Evolutionary conservation across 2,888 invertebrate genomes (phyloP).

Genomic region (Ptychoptera albimana): DNA sequence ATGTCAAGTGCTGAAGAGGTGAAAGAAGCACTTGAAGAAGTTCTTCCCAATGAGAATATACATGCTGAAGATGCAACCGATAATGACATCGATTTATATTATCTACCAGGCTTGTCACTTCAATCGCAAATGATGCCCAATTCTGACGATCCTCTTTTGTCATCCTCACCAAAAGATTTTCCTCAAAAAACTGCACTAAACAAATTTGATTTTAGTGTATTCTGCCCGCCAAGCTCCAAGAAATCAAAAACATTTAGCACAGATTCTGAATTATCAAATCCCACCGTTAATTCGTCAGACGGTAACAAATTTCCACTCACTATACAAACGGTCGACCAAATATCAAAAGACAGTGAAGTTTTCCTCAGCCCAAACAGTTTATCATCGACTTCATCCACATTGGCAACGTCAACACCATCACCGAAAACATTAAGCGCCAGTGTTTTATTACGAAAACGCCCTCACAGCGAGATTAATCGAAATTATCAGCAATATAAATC

Average conservation of each 20-base stretch:
- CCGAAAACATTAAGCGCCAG: constrained; percentile 27
- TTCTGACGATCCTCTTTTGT: constrained; percentile 69
- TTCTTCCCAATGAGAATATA: constrained; percentile 60
- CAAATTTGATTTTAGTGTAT: constrained; percentile 8
- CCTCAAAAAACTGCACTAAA: constrained; percentile 15
- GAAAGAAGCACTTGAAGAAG: constrained; percentile 72
- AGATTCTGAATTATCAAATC: constrained; percentile 18
- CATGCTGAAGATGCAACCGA: constrained; percentile 34
- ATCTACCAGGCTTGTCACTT: constrained; percentile 33
- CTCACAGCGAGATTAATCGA: constrained; percentile 13
- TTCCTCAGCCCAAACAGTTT: constrained; percentile 63
- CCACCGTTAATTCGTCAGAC: constrained; percentile 11
- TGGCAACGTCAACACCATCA: constrained; percentile 10
- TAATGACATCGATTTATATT: constrained; percentile 31
- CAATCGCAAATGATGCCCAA: constrained; percentile 78
- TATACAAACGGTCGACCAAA: constrained; percentile 18
- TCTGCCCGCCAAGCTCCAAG: constrained; percentile 14
- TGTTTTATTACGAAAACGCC: constrained; percentile 35
- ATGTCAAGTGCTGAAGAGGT: constrained; percentile 79
- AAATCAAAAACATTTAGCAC: constrained; percentile 12
- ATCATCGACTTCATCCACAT: constrained; percentile 41
- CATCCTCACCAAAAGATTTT: constrained; percentile 72
- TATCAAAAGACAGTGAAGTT: constrained; percentile 44
- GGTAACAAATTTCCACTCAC: constrained; percentile 8
- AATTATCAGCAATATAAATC: constrained; percentile 3